Evolutionary conservation across 2,113 vertebrate genomes (phyloP).

Genomic region (Cacatua alba): DNA sequence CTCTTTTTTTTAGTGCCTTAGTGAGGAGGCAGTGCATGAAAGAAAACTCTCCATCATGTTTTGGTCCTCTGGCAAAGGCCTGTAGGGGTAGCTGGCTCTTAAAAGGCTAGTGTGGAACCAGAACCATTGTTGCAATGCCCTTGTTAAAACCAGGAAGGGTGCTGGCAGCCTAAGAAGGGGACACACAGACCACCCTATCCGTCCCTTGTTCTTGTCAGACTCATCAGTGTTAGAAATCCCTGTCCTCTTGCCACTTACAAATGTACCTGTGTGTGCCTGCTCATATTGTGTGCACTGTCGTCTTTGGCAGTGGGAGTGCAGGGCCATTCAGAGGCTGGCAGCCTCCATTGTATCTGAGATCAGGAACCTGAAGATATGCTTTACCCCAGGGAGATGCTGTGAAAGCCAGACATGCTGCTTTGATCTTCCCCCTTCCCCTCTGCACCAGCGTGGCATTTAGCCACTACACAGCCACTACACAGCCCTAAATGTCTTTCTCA

Average conservation of each 20-base stretch:
- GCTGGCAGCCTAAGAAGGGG: not conserved
- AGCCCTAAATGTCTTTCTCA: not conserved
- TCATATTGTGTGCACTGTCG: accelerated
- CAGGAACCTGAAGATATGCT: not conserved
- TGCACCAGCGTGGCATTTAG: not conserved
- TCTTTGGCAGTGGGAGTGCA: not conserved
- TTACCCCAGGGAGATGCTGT: not conserved
- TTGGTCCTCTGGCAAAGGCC: not conserved
- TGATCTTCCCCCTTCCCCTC: not conserved
- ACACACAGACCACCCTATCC: not conserved
- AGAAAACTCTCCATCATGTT: accelerated
- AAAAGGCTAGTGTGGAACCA: not conserved
- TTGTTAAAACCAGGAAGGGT: not conserved
- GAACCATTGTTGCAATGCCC: not conserved
- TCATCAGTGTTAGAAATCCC: not conserved
- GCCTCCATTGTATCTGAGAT: not conserved
- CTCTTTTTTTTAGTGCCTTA: not conserved
- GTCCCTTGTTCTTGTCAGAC: not conserved
- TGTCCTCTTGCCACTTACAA: accelerated
- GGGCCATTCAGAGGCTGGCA: not conserved
- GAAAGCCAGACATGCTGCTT: not conserved
- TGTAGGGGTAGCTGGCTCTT: not conserved
- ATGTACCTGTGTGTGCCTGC: accelerated
- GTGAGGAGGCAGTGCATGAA: not conserved
- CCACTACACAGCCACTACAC: not conserved